Conservation (phyloP, 2,888 invertebrate species). For the Aelia acuminata region DNA sequence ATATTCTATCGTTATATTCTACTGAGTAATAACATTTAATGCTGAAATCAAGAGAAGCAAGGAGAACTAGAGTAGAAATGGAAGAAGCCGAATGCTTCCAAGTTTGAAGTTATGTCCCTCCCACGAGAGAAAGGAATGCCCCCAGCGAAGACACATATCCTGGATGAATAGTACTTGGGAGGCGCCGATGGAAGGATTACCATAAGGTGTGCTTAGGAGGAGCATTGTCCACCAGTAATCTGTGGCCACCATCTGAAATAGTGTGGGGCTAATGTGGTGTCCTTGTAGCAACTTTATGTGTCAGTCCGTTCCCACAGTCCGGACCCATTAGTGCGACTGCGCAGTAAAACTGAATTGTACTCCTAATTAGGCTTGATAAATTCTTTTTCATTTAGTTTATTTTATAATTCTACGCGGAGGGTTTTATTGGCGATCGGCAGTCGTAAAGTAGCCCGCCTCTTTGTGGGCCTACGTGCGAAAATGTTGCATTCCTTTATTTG, state of each 20-base stretch:
- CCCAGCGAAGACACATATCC: conserved; percentile 8
- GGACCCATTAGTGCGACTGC: conserved; percentile 39
- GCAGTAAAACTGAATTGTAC: conserved; percentile 50
- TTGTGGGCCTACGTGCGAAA: conserved; percentile 49
- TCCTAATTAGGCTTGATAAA: conserved; percentile 48
- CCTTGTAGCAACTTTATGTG: conserved; percentile 50
- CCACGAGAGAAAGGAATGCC: conserved; percentile 35
- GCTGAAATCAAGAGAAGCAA: not conserved
- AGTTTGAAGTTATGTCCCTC: not conserved
- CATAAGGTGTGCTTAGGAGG: conserved; percentile 50
- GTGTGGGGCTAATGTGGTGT: conserved; percentile 42
- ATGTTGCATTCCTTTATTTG: conserved; percentile 36
- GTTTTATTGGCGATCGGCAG: conserved; percentile 46
- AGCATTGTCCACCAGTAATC: conserved; percentile 49
- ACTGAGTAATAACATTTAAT: too few relatives aligned
- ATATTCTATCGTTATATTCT: too few relatives aligned
- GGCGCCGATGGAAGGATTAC: conserved; percentile 31
- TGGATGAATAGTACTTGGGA: conserved; percentile 28
- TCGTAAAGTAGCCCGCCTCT: conserved; percentile 45
- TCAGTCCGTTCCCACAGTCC: conserved; percentile 47
- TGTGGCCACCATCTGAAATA: conserved; percentile 46
- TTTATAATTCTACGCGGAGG: conserved; percentile 24
- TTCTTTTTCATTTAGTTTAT: conserved; percentile 50
- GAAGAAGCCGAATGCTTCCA: not conserved
- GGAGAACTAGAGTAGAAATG: not conserved